A percentile compares a stretch with the other conserved stretches of the same genome.
These are phyloP conservation scores for Larimichthys crocea DNA, from an alignment of 2,113 vertebrate genomes.

Conservation along the genomic window DNA sequence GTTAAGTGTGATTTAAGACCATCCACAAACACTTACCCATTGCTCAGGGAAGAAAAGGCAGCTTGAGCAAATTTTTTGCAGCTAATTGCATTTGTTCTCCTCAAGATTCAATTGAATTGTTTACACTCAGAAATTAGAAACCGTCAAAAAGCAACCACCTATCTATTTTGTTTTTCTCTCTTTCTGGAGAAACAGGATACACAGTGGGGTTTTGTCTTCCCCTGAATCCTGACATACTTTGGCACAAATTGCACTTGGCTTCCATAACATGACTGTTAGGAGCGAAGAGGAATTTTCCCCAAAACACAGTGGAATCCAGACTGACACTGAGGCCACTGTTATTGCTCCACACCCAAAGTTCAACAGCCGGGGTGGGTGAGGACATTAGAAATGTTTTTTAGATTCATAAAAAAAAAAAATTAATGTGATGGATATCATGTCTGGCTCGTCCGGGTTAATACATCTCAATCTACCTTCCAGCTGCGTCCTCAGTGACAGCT, in stretches of 20 bases:
- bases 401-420: not conserved
- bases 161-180: constrained; percentile 39
- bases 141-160: constrained; percentile 49
- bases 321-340: constrained; percentile 74
- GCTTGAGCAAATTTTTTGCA: constrained; percentile 72
- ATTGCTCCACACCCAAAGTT: constrained; percentile 75
- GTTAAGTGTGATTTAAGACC: constrained; percentile 27
- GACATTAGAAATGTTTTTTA: constrained; percentile 37
- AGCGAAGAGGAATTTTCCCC: constrained; percentile 76
- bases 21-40: constrained; percentile 52
- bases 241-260: constrained; percentile 72
- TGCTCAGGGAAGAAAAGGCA: constrained; percentile 35
- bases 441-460: not conserved
- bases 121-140: constrained; percentile 63
- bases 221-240: constrained; percentile 64
- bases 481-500: not conserved
- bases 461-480: not conserved
- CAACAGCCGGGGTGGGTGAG: constrained; percentile 42
- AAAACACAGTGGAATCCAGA: constrained; percentile 81
- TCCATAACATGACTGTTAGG: constrained; percentile 63
- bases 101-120: constrained; percentile 74
- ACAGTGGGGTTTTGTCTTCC: constrained; percentile 67
- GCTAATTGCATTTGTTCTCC: constrained; percentile 78
- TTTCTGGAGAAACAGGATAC: constrained; percentile 31
- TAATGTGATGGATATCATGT: not conserved